phyloP scores from a whole-genome alignment of 2,797 vertebrate species.

The Apodemus agrarius region DNA sequence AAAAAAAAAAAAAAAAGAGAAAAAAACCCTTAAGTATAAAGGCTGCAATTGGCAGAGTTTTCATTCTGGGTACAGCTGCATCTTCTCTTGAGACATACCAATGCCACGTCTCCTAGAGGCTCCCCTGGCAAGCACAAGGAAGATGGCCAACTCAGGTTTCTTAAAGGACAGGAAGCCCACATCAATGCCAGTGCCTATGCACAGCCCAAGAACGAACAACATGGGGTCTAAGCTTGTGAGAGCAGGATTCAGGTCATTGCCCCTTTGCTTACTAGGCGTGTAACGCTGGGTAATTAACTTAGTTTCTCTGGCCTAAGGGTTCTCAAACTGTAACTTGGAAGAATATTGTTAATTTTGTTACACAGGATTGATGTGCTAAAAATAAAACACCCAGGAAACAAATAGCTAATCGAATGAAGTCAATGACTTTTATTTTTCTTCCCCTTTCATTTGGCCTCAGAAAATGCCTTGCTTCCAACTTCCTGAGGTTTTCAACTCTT shows the following conservation, averaged over 20 bases:
- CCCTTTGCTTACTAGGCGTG: constrained; percentile 57
- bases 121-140: neutral
- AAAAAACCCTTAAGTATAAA: constrained; percentile 14
- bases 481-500: constrained; percentile 15
- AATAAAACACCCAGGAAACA: neutral
- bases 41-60: neutral
- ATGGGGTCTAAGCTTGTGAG: neutral
- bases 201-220: neutral
- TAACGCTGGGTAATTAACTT: neutral
- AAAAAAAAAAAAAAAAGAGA: constrained; percentile 55
- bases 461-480: constrained; percentile 3
- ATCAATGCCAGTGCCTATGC: neutral
- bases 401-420: neutral
- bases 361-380: constrained; percentile 1
- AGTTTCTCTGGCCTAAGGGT: neutral
- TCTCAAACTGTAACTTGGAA: neutral
- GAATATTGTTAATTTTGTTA: neutral
- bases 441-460: neutral
- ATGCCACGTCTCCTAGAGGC: fast-evolving
- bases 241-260: neutral
- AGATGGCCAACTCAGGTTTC: neutral
- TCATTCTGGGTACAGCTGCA: neutral
- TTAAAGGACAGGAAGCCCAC: constrained; percentile 12
- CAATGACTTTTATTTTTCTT: constrained; percentile 37
- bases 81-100: neutral